Conservation (phyloP, 2,888 invertebrate species). For the Trissonchulus latispiculum region DNA sequence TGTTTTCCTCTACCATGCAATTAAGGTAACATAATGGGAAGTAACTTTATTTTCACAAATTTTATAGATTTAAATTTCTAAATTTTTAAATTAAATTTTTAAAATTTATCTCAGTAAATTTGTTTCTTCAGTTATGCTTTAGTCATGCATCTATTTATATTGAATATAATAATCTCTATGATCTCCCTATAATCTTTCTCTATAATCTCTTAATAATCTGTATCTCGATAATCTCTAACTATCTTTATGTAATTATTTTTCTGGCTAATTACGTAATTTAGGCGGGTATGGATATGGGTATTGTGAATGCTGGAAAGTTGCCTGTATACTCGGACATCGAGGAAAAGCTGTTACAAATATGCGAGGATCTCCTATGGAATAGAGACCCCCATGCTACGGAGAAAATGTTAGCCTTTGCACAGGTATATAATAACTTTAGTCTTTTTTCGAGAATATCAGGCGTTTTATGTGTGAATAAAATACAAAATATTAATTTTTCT, state of each 20-base stretch:
- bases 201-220: too few relatives aligned
- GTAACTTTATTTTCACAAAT: neutral
- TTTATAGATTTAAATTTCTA: conserved; percentile 39
- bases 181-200: too few relatives aligned
- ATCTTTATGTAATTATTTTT: too few relatives aligned
- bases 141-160: too few relatives aligned
- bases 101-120: neutral
- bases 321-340: conserved; percentile 54
- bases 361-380: conserved; percentile 53
- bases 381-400: conserved; percentile 47
- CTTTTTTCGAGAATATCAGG: too few relatives aligned
- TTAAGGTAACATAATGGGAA: conserved; percentile 49
- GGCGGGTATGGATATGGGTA: conserved; percentile 54
- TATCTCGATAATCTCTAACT: too few relatives aligned
- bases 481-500: too few relatives aligned
- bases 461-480: too few relatives aligned
- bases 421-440: conserved; percentile 20
- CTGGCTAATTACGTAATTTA: too few relatives aligned
- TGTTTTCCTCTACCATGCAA: conserved; percentile 55
- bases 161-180: too few relatives aligned
- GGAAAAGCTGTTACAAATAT: conserved; percentile 47
- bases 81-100: conserved; percentile 26
- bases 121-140: too few relatives aligned
- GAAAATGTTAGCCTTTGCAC: conserved; percentile 43
- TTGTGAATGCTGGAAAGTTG: conserved; percentile 54